Percentiles rank a stretch among this genome's conserved stretches.
These are phyloP conservation scores for Trachelipus rathkii DNA, from an alignment of 1,140 invertebrate species.

Conservation along the genomic window DNA sequence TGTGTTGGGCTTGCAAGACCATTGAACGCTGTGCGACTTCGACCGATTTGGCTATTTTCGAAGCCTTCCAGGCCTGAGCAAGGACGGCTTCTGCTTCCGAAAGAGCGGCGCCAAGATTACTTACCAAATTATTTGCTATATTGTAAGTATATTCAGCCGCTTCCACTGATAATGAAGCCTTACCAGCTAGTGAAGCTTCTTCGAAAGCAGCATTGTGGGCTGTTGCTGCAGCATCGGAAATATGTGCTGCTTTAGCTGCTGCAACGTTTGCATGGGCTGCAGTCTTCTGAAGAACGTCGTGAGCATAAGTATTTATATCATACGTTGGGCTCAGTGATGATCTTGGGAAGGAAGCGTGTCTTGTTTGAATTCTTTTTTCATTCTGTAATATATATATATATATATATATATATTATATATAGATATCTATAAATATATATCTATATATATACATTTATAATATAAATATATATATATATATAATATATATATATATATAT, in stretches of 20 bases:
- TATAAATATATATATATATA: too few species aligned
- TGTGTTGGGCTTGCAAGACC: conserved; percentile 18
- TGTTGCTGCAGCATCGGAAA: conserved; percentile 21
- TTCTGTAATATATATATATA: too few species aligned
- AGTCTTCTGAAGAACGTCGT: too few species aligned
- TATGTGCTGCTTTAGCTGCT: conserved; percentile 25
- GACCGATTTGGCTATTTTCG: conserved; percentile 17
- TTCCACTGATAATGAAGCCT: conserved; percentile 10
- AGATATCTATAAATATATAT: too few species aligned
- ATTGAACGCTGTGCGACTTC: conserved; percentile 14
- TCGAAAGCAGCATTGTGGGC: conserved; percentile 25
- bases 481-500: too few species aligned
- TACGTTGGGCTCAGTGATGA: too few species aligned
- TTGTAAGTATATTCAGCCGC: conserved; percentile 27
- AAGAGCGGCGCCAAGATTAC: conserved; percentile 16
- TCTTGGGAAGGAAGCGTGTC: too few species aligned
- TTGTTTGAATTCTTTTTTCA: too few species aligned
- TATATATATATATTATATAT: too few species aligned
- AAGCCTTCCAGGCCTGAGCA: conserved; percentile 23
- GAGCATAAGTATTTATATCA: too few species aligned
- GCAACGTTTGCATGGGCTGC: conserved; percentile 22
- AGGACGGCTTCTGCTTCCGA: conserved; percentile 19
- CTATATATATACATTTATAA: too few species aligned
- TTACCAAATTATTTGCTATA: conserved; percentile 6
- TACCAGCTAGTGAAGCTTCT: conserved; percentile 25